Percentiles rank a stretch among this genome's conserved stretches.
Conservation (phyloP, 2,113 vertebrate genomes). For the Ceuthmochares aereus region DNA sequence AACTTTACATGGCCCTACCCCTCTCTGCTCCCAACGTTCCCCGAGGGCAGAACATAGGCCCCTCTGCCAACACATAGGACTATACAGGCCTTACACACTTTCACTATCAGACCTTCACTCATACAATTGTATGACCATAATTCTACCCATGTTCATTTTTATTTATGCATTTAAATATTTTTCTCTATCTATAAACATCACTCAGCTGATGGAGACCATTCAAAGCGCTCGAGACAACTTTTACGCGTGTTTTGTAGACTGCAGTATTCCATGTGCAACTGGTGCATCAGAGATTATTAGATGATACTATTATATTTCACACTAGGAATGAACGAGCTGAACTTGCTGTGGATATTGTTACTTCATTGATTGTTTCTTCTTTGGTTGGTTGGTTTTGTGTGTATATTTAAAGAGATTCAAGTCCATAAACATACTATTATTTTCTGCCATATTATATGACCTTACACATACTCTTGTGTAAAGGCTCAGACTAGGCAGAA, state of each 20-base stretch:
- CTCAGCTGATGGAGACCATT: not conserved
- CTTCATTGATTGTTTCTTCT: not conserved
- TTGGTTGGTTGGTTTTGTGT: not conserved
- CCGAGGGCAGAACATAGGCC: not conserved
- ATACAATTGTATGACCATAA: not conserved
- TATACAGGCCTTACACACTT: not conserved
- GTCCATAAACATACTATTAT: not conserved
- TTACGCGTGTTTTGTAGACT: not conserved
- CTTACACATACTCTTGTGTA: not conserved
- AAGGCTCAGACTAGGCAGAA: not conserved
- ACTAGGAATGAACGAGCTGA: not conserved
- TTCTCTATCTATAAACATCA: not conserved
- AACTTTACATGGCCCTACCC: not conserved
- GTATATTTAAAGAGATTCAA: not conserved
- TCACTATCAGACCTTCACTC: not conserved
- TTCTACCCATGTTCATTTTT: not conserved
- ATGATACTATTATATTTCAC: not conserved
- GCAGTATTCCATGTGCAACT: not conserved
- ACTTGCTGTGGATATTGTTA: not conserved
- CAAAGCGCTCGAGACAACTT: not conserved
- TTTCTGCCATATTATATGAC: not conserved
- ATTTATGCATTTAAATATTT: not conserved
- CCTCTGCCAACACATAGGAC: not conserved
- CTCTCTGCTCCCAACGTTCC: rapidly evolving
- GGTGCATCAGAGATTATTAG: not conserved